Conservation (phyloP, 2,888 invertebrate genomes). For the Phoronis australis region DNA sequence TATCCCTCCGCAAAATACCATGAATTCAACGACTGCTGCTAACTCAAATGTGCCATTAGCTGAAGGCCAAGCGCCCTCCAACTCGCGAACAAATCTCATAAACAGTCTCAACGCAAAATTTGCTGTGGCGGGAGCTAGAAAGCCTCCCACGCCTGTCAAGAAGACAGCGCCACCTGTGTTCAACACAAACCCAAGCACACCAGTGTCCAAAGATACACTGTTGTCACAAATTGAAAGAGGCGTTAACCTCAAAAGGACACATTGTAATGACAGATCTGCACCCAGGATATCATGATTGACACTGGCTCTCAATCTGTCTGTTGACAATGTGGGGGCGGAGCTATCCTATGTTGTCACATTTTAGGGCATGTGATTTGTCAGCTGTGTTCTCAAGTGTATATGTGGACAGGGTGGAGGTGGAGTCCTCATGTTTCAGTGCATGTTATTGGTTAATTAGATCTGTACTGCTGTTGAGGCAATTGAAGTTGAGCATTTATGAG, state of each 20-base stretch:
- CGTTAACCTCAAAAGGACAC: not conserved
- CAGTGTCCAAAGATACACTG: not conserved
- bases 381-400: too few species aligned
- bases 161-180: not conserved
- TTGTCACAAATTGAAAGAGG: not conserved
- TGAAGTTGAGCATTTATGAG: too few species aligned
- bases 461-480: too few species aligned
- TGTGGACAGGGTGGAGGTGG: too few species aligned
- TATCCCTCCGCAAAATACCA: not conserved
- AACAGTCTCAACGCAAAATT: constrained; percentile 6
- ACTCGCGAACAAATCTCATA: constrained; percentile 7
- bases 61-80: not conserved
- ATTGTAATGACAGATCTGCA: not conserved
- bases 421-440: too few species aligned
- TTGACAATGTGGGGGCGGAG: too few species aligned
- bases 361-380: too few species aligned
- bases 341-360: too few species aligned
- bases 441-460: too few species aligned
- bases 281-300: not conserved
- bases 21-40: too few species aligned
- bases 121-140: not conserved
- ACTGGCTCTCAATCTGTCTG: too few species aligned
- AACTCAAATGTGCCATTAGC: too few species aligned
- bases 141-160: not conserved
- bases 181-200: not conserved